Evolutionary conservation across 2,888 invertebrate genomes (phyloP).

Genomic region (Opisthograptis luteolata): DNA sequence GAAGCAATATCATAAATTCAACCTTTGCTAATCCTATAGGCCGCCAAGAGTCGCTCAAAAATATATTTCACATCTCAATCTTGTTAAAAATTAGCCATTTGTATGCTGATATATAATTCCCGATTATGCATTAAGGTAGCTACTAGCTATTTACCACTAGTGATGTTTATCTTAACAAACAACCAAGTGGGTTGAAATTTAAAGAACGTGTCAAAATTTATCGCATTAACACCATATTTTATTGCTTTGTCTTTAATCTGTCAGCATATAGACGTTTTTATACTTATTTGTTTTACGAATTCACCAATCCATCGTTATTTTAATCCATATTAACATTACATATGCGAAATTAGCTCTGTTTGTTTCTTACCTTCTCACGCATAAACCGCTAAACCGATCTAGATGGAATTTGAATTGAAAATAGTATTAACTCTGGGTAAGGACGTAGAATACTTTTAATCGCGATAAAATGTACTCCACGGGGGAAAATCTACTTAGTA

Average conservation of each 20-base stretch:
- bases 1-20: neutral
- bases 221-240: constrained; percentile 17
- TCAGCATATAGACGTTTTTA: neutral
- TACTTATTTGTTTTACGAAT: too few species aligned
- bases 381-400: too few species aligned
- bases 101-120: constrained; percentile 31
- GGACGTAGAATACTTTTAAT: too few species aligned
- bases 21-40: neutral
- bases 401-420: too few species aligned
- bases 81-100: constrained; percentile 25
- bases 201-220: constrained; percentile 8
- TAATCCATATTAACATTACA: too few species aligned
- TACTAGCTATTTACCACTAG: neutral
- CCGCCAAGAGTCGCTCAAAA: constrained; percentile 1
- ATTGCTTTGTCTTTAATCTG: constrained; percentile 7
- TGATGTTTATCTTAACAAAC: constrained; percentile 1
- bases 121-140: constrained; percentile 6
- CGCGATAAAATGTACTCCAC: too few species aligned
- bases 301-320: too few species aligned
- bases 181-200: constrained; percentile 8
- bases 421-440: too few species aligned
- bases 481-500: too few species aligned
- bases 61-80: constrained; percentile 19
- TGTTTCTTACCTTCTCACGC: too few species aligned
- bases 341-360: too few species aligned